These are phyloP conservation scores for Musca vetustissima DNA, from an alignment of 1,140 invertebrate species.

Conservation along the genomic window DNA sequence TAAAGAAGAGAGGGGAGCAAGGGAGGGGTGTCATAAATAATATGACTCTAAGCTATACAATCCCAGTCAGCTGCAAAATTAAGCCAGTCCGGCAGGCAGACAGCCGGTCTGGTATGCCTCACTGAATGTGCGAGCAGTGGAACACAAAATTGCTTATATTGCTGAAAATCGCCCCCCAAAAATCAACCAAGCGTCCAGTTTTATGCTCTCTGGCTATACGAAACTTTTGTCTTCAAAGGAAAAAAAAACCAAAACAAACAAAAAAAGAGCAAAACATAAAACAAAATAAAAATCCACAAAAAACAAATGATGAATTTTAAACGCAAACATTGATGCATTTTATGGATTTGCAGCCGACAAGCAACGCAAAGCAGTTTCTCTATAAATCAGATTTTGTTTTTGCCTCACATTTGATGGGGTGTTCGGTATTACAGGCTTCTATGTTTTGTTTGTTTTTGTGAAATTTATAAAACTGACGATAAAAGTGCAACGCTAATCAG, in stretches of 20 bases:
- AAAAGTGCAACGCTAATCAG: conserved; percentile 7
- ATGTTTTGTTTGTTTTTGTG: conserved; percentile 2
- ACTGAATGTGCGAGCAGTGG: conserved; percentile 15
- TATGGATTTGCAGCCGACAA: not conserved
- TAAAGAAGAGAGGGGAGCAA: no score
- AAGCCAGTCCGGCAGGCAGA: not conserved
- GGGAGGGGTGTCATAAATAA: no score
- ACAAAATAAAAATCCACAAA: not conserved
- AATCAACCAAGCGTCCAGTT: no score
- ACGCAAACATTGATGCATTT: conserved; percentile 2
- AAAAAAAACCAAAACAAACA: no score
- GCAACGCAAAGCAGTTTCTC: not conserved
- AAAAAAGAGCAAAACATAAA: no score
- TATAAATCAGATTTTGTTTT: conserved; percentile 11
- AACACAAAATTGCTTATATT: conserved; percentile 2
- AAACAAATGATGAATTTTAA: conserved; percentile 14
- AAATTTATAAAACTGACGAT: conserved; percentile 5
- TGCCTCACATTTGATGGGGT: not conserved
- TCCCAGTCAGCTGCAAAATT: not conserved
- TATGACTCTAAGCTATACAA: not conserved
- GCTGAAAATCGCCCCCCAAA: no score
- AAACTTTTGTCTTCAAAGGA: no score
- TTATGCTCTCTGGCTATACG: no score
- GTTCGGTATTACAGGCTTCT: not conserved
- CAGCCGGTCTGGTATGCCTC: conserved; percentile 2